Base-by-base conservation (phyloP, 2,797 vertebrate genomes). In the Bradypodion pumilum region DNA sequence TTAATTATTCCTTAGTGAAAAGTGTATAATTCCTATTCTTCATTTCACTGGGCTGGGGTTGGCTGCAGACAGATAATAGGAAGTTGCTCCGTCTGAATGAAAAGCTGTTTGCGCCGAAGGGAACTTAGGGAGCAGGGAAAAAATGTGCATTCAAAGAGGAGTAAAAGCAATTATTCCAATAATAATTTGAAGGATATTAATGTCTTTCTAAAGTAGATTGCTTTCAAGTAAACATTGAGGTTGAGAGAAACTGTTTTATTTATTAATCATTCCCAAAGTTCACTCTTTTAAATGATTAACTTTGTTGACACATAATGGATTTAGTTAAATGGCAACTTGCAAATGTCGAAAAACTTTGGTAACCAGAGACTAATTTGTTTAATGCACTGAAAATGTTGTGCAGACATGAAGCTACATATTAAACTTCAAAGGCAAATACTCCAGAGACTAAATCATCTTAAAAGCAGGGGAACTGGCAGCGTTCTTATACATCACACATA, bases 1-100 rank as follows among this genome's bases (percentile, higher is more conserved):
- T 99, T 99, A 99, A 99, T 99, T 98, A 98, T 98, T 98, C 97
- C 97, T 97, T 97, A 97, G 97, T 98, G 96, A 97, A 97, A 98
- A 97, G 95, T 97, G 91, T 95, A 97, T 98, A 97, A 97, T 97
- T 97, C 94, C 95, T 96, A 96, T 96, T 97, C 96, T 97, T 97
- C 94, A 96, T 93, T 96, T 96, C 95, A 59, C 74, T 77, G 84
- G 84, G 74, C 12, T 94, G 95, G 77, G 96, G 92, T 88, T 94
- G 83, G 93, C 88, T 89, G 84, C 92, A 92, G 94, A 95, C 94
- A 95, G 97, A 93, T 97, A 97, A 97, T 97, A 96, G 95, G 94
- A 94, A 96, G 94, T 95, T 97, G 96, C 96, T 96, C 96, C 97
- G 96, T 97, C 97, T 96, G 96, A 96, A 96, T 97, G 96, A 95